Evolutionary conservation across 53 echinoderm and acorn worm species (phyloP).

Genomic region (Patiria pectinifera): DNA sequence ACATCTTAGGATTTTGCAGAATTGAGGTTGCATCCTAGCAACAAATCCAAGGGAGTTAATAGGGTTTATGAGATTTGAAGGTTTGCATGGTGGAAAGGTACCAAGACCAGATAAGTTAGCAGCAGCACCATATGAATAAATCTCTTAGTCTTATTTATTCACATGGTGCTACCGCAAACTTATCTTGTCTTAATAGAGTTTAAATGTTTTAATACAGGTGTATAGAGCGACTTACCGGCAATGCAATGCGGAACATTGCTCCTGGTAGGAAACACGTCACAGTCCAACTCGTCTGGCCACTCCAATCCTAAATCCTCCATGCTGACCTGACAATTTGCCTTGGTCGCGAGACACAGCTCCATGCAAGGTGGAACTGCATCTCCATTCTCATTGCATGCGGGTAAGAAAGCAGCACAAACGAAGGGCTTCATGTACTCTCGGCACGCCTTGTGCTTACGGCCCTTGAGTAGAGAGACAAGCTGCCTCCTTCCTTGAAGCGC

Average conservation of each 20-base stretch:
- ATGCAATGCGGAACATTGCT: not conserved
- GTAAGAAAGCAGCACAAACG: slow-evolving; percentile 24
- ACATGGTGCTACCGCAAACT: too few relatives aligned
- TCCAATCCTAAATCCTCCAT: not conserved
- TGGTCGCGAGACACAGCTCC: slow-evolving; percentile 18
- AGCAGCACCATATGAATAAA: too few relatives aligned
- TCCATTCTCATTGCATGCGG: not conserved
- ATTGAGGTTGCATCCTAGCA: too few relatives aligned
- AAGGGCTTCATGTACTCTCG: slow-evolving; percentile 25
- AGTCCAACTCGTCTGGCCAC: slow-evolving; percentile 17
- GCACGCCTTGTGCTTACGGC: not conserved
- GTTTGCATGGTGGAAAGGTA: too few relatives aligned
- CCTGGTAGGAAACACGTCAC: not conserved
- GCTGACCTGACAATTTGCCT: not conserved
- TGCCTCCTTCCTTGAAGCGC: not conserved
- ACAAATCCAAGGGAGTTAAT: too few relatives aligned
- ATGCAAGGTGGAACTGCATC: not conserved
- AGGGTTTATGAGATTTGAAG: too few relatives aligned
- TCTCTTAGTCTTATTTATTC: too few relatives aligned
- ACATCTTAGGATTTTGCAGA: too few relatives aligned
- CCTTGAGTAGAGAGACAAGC: not conserved
- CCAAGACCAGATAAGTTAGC: too few relatives aligned
- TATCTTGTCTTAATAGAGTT: too few relatives aligned
- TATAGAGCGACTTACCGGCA: slow-evolving; percentile 1
- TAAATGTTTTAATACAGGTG: too few relatives aligned